Conservation (phyloP, 2,113 vertebrate genomes). For the Aythya baeri region DNA sequence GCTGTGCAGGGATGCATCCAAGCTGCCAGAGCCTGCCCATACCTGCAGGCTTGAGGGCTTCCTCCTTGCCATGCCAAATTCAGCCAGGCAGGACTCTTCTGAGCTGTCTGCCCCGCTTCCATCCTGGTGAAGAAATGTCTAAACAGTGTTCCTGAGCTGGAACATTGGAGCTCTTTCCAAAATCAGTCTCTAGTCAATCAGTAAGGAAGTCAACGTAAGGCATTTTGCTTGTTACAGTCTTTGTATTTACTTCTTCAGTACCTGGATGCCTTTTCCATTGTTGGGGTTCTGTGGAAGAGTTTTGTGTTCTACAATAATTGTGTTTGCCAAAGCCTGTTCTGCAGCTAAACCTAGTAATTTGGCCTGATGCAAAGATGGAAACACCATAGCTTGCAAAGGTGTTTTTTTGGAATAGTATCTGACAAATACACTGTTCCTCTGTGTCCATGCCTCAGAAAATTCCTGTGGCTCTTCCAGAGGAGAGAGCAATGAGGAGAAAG, state of each 20-base stretch:
- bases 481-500: background rate
- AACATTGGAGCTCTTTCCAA: background rate
- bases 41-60: background rate
- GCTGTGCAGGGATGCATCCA: background rate
- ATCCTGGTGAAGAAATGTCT: background rate
- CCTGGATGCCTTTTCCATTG: background rate
- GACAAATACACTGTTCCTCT: background rate
- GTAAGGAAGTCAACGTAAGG: background rate
- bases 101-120: background rate
- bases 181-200: background rate
- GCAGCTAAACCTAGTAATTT: background rate
- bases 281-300: background rate
- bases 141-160: background rate
- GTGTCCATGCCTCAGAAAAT: background rate
- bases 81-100: rapidly evolving
- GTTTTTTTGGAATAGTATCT: background rate
- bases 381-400: background rate
- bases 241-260: background rate
- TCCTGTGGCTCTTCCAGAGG: background rate
- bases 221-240: rapidly evolving
- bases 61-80: background rate
- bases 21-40: background rate
- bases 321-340: background rate
- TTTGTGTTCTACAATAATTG: background rate
- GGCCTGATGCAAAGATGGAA: background rate